These are phyloP conservation scores for Autographa pulchrina DNA, from an alignment of 2,888 invertebrate species.

Conservation along the genomic window DNA sequence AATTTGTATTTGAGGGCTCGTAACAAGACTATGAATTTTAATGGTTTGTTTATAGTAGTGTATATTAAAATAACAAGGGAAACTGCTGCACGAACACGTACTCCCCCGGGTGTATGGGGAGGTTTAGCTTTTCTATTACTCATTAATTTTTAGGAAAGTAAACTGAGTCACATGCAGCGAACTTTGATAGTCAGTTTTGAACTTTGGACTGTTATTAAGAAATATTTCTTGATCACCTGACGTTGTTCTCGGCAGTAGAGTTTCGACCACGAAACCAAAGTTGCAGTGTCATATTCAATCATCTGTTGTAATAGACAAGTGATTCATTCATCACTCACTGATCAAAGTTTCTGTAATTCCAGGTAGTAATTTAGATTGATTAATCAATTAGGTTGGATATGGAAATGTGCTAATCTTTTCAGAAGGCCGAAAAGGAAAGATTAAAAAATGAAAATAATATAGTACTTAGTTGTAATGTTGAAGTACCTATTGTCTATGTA, in stretches of 20 bases:
- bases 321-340: neutral
- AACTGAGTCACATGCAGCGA: no score
- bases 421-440: no score
- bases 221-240: neutral
- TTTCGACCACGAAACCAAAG: neutral
- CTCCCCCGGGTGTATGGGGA: no score
- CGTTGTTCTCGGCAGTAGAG: neutral
- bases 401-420: neutral
- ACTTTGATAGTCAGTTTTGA: no score
- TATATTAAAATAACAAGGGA: neutral
- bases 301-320: neutral
- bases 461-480: neutral
- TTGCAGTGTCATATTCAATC: conserved; percentile 1
- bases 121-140: no score
- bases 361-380: neutral
- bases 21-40: neutral
- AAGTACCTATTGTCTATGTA: neutral
- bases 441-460: neutral
- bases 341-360: neutral
- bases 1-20: neutral
- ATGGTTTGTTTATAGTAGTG: neutral
- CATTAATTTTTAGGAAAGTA: no score
- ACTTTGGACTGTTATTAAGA: no score
- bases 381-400: neutral
- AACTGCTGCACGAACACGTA: no score